A percentile compares a stretch with the other conserved stretches of the same genome.
Evolutionary conservation across 1,140 invertebrate species (phyloP).

Genomic region (Saxidomus purpurata): DNA sequence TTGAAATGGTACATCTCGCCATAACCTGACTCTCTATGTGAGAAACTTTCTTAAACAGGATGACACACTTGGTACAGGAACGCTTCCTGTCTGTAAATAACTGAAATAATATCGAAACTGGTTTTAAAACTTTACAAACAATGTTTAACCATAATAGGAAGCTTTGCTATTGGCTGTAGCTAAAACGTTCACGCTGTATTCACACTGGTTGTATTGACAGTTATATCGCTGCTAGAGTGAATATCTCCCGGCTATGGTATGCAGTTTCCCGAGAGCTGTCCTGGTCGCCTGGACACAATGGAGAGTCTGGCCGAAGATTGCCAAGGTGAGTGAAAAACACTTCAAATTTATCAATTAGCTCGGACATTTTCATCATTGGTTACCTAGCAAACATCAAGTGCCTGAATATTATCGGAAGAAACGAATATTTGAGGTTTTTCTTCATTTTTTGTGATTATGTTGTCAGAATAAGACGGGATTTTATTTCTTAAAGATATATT

Average conservation of each 20-base stretch:
- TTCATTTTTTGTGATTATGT: slow-evolving; percentile 35
- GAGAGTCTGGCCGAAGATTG: slow-evolving; percentile 19
- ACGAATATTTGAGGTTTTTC: background rate
- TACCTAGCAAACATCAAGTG: slow-evolving; percentile 52
- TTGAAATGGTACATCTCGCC: too few relatives aligned
- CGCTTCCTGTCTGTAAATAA: too few relatives aligned
- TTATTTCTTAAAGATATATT: too few relatives aligned
- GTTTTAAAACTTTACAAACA: too few relatives aligned
- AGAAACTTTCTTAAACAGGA: too few relatives aligned
- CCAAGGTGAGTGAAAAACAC: slow-evolving; percentile 30
- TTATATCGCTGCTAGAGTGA: slow-evolving; percentile 7
- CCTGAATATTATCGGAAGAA: background rate
- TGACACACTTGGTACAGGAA: too few relatives aligned
- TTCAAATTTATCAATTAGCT: slow-evolving; percentile 37
- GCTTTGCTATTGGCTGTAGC: background rate
- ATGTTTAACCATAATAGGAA: too few relatives aligned
- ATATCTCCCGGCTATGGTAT: slow-evolving; percentile 33
- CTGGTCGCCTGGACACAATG: slow-evolving; percentile 40
- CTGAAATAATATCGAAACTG: too few relatives aligned
- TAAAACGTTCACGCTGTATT: background rate
- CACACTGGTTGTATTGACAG: background rate
- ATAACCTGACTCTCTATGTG: too few relatives aligned
- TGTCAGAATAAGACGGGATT: background rate
- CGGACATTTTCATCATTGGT: slow-evolving; percentile 32
- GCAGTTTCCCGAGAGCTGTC: background rate